Base-by-base conservation (phyloP, 1,140 invertebrate genomes). In the Melitaea cinxia region DNA sequence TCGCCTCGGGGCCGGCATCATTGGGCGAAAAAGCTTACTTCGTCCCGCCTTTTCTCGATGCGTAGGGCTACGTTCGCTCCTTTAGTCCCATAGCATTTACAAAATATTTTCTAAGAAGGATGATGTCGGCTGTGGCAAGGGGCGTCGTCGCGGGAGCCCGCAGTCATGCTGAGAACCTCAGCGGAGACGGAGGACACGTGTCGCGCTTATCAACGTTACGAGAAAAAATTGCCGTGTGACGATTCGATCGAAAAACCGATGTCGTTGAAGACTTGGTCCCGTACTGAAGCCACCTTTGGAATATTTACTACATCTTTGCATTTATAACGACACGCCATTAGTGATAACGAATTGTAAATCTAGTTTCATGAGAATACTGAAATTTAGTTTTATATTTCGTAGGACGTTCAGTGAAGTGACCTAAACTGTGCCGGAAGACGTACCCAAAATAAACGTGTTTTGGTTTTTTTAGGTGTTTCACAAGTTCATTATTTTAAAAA, bases 121-220 rank as follows among this genome's bases (percentile, higher is more conserved):
- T 82, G 79, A 87, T 85, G 83, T 85, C 83, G 83, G 83, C 74
- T 79, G 73, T 75, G 65, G 54, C 77, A 78, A 85, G 87, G 85
- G 88, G 85, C 83, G 85, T 77, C 86, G 81, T 80, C 78, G 85
- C 88, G 85, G 88, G 88, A 83, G 83, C 81, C 76, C 84, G 82
- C 88, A 90, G 88, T 91, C 88, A 89, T 91, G 88, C 88, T 91
- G 88, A 82, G 88, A 80, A 55, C 71, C 81, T 90, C 88, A 82
- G 86, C 86, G 75, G 77, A 85, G 81, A 77, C 79, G 80, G 80
- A 76, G 88, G 85, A 80, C 78, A 77, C 82, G 88, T 75, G 84
- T 82, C 81, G 86, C 82, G 86, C 72, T 68, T 84, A 81, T 82
- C 79, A 79, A 73, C 75, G 65, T 70, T 75, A 69, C 84, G 75